These are phyloP conservation scores for Aurelia aurita DNA, from an alignment of 30 jellyfish, hydroid and myxozoan genomes.

Conservation along the genomic window DNA sequence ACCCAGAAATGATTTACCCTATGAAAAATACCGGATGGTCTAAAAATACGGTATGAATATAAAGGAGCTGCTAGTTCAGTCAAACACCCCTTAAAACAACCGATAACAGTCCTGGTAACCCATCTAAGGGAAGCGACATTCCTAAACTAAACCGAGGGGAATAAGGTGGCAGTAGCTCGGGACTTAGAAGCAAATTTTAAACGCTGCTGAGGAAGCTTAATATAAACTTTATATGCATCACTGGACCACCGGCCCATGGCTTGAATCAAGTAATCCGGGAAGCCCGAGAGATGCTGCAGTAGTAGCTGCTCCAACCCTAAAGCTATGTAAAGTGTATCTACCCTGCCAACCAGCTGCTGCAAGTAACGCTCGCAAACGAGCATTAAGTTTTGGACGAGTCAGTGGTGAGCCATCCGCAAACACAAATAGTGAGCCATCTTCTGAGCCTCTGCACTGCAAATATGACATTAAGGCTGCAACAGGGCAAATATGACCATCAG, in stretches of 20 bases:
- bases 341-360: conserved; percentile 16
- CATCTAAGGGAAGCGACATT: no score
- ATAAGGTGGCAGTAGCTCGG: not conserved
- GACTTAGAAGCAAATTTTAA: not conserved
- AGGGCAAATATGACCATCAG: no score
- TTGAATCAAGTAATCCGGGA: conserved; percentile 24
- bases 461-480: no score
- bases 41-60: no score
- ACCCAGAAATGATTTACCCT: no score
- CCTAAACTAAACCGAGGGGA: no score
- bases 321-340: conserved; percentile 4
- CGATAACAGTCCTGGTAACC: no score
- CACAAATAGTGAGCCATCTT: not conserved
- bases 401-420: conserved; percentile 5
- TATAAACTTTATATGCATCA: not conserved
- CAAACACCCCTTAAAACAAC: no score
- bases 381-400: not conserved
- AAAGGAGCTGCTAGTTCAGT: no score
- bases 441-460: no score
- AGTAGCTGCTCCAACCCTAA: conserved; percentile 36
- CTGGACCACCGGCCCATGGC: conserved; percentile 35
- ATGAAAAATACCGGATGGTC: no score
- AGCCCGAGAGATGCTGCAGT: conserved; percentile 45
- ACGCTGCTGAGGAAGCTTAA: conserved; percentile 2
- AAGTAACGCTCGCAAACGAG: not conserved